phyloP scores from a whole-genome alignment of 1,140 invertebrate genomes.

The Drosophila repleta region DNA sequence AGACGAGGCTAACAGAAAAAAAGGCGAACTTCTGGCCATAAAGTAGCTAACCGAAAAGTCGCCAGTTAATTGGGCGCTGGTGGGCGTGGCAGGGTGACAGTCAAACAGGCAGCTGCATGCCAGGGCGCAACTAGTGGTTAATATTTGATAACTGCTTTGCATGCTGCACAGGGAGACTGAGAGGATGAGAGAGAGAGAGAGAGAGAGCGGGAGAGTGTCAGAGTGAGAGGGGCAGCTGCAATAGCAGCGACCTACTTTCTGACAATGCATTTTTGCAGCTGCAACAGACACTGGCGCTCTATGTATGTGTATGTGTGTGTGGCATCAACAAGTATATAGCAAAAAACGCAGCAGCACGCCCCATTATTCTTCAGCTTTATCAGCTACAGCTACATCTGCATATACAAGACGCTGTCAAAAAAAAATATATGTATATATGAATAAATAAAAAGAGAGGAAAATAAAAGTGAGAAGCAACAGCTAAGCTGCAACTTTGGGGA shows the following conservation, averaged over 20 bases:
- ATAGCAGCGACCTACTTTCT: constrained; percentile 68
- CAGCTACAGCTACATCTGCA: constrained; percentile 22
- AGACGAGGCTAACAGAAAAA: not conserved
- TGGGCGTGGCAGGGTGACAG: constrained; percentile 51
- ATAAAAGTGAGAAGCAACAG: not conserved
- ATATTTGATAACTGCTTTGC: constrained; percentile 72
- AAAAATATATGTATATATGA: constrained; percentile 1
- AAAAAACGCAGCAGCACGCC: constrained; percentile 19
- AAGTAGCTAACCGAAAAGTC: constrained; percentile 40
- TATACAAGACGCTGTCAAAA: constrained; percentile 22
- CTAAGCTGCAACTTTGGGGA: constrained; percentile 20
- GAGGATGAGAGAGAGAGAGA: too few relatives aligned
- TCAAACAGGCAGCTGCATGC: constrained; percentile 6
- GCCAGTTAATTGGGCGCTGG: constrained; percentile 63
- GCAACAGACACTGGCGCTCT: constrained; percentile 33
- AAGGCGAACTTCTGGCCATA: constrained; percentile 29
- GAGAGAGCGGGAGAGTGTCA: too few relatives aligned
- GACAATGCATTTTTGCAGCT: constrained; percentile 67
- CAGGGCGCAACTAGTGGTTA: constrained; percentile 74
- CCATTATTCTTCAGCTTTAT: constrained; percentile 37
- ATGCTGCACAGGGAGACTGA: constrained; percentile 12
- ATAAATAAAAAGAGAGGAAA: not conserved
- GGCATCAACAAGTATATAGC: constrained; percentile 76
- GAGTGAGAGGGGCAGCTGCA: constrained; percentile 16
- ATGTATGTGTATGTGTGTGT: constrained; percentile 3